Evolutionary conservation across 1,140 invertebrate genomes (phyloP), one percentile per base, ranked within the genome.

Genomic region (Halesus radiatus): DNA sequence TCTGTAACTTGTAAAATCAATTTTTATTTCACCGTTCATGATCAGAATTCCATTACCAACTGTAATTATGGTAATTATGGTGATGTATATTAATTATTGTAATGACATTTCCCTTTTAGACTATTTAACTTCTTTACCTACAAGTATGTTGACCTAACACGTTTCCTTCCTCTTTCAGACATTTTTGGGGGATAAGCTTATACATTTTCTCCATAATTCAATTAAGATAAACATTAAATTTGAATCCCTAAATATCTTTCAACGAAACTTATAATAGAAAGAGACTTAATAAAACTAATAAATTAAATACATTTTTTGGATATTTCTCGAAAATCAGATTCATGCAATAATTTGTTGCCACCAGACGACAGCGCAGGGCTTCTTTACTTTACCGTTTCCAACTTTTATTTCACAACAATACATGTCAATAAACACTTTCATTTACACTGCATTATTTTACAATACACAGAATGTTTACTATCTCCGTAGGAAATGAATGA

Each of bases 21-120:
- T 26, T 23, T 16, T 64, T 16, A 64, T 29, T 29, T 64, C 60
- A 29, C 23, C 7, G 32, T 29, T 23, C 6, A 16, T 16, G 60
- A 16, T 23, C 20, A 23, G 26, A 23, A 29, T 23, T 5, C 2
- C 15, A 29, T 20, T 58, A n/a, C 54, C 54, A 58, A 58, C n/a
- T 56, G n/a, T 58, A 18, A 20, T 58, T 58, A n/a, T n/a, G n/a
- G n/a, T n/a, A n/a, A 58, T 58, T 18, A 58, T 23, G 60, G 60
- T 64, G 20, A 64, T 64, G 23, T 23, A 23, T 64, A 23, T 23
- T 64, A 22, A 62, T 13, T 64, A 64, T 32, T 32, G 32, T 29
- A 15, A 64, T 26, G 29, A 58, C 22, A 32, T 64, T 64, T 64
- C 60, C 32, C 60, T 64, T 64, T 26, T 29, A 64, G 60, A 64